A percentile compares a stretch with the other conserved stretches of the same genome.
These are phyloP conservation scores for Agelastica alni DNA, from an alignment of 2,888 invertebrate species.

Conservation along the genomic window DNA sequence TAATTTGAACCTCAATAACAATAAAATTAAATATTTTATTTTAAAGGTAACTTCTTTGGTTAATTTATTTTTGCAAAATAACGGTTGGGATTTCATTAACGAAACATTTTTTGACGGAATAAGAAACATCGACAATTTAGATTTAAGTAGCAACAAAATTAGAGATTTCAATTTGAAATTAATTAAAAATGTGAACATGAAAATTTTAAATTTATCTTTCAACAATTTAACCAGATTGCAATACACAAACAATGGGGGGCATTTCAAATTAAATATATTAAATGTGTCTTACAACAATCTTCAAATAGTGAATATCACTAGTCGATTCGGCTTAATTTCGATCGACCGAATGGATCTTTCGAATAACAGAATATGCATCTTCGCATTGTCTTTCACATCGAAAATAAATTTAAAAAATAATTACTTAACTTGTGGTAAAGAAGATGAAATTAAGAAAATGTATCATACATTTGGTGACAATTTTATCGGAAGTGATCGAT, in stretches of 20 bases:
- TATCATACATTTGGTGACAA: background rate
- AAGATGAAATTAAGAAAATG: background rate
- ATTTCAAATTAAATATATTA: background rate
- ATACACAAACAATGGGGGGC: background rate
- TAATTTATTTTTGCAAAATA: background rate
- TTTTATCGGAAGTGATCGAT: background rate
- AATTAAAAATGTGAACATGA: background rate
- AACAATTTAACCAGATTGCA: background rate
- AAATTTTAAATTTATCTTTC: conserved; percentile 1
- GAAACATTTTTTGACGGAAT: background rate
- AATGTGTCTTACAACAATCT: background rate
- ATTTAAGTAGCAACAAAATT: conserved; percentile 4
- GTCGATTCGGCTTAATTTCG: background rate
- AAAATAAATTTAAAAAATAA: background rate
- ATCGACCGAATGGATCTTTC: background rate
- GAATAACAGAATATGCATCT: background rate
- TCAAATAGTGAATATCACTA: background rate
- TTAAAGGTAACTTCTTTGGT: background rate
- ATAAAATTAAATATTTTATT: background rate
- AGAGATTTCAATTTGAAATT: background rate
- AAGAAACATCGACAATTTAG: background rate
- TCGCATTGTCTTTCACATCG: background rate
- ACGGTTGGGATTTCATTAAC: background rate
- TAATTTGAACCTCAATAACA: background rate
- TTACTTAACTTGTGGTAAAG: background rate